These are phyloP conservation scores for Hydrozoanthus tunicans DNA, from an alignment of 64 coral and sea anemone species.

Conservation along the genomic window DNA sequence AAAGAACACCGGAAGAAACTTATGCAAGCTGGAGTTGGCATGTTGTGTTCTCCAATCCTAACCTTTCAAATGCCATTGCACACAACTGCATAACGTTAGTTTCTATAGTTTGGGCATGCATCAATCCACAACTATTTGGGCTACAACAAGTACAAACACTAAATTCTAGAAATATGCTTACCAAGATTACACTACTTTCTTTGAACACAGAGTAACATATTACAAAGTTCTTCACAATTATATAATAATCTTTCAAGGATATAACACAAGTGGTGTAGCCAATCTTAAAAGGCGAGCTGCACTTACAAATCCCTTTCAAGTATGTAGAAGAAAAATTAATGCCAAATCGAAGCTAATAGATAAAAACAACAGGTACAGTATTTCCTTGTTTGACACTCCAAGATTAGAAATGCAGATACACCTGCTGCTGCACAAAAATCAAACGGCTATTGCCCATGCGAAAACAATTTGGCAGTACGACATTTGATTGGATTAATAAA, in stretches of 20 bases:
- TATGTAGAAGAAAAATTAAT: slow-evolving; percentile 1
- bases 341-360: not conserved
- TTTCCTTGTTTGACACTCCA: not conserved
- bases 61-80: no score
- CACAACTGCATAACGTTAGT: no score
- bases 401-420: not conserved
- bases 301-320: not conserved
- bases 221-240: not conserved
- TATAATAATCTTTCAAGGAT: not conserved
- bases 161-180: not conserved
- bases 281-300: not conserved
- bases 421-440: no score
- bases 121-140: not conserved
- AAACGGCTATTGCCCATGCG: no score
- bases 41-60: no score
- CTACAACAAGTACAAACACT: not conserved
- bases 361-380: not conserved
- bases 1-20: no score
- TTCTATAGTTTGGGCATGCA: no score
- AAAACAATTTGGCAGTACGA: no score
- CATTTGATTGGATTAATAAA: no score
- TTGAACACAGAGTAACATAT: not conserved
- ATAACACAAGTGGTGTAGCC: not conserved
- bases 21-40: no score
- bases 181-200: not conserved